Percentiles rank a stretch among this genome's conserved stretches.
phyloP scores from a whole-genome alignment of 2,797 vertebrate species.

The Tragopan temminckii region DNA sequence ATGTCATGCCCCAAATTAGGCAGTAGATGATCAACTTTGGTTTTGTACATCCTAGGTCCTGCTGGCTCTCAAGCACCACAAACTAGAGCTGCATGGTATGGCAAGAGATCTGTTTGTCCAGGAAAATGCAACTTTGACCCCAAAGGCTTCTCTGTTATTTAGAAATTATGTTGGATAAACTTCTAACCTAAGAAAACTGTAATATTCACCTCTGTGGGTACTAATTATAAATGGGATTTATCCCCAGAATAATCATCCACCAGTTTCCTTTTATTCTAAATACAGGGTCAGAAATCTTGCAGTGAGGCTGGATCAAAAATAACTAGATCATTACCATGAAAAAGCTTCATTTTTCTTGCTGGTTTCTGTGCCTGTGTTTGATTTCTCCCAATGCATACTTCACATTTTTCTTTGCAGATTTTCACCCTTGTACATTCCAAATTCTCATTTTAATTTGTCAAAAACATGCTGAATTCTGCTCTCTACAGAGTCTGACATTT shows the following conservation, averaged over 20 bases:
- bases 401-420: background rate
- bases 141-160: background rate
- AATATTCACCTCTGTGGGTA: background rate
- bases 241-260: background rate
- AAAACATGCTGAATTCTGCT: slow-evolving; percentile 4
- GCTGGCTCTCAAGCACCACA: background rate
- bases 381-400: slow-evolving; percentile 1
- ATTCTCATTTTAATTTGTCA: slow-evolving; percentile 19
- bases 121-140: background rate
- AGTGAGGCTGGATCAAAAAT: background rate
- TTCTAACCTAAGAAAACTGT: background rate
- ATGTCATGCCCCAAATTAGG: background rate
- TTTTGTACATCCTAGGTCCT: background rate
- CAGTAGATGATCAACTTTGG: background rate
- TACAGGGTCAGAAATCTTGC: background rate
- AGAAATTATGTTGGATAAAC: background rate
- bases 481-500: background rate
- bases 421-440: slow-evolving; percentile 19
- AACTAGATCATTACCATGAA: background rate
- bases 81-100: background rate
- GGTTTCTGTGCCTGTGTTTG: background rate
- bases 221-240: background rate
- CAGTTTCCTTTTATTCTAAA: background rate
- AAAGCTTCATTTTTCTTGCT: background rate
- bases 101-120: background rate